phyloP scores from a whole-genome alignment of 2,888 invertebrate genomes.

The Megalurothrips usitatus region DNA sequence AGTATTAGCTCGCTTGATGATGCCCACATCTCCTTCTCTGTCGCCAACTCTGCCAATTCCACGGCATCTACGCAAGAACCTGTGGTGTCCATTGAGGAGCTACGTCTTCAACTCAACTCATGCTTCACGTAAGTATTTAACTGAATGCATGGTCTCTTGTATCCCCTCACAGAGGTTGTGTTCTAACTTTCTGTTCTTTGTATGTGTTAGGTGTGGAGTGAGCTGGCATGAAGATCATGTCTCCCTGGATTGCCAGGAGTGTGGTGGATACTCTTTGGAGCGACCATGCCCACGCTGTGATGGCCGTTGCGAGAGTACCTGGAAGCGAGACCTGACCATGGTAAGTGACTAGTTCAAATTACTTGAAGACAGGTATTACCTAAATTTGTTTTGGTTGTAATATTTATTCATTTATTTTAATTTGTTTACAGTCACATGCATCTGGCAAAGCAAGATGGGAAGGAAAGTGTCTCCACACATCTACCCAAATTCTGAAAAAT shows the following conservation, averaged over 20 bases:
- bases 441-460: conserved; percentile 67
- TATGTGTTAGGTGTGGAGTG: conserved; percentile 61
- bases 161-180: background rate
- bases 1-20: conserved; percentile 42
- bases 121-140: conserved; percentile 58
- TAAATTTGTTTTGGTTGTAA: background rate
- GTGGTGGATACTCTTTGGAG: conserved; percentile 70
- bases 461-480: conserved; percentile 55
- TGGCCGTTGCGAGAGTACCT: conserved; percentile 64
- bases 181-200: conserved; percentile 28
- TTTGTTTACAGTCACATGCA: conserved; percentile 60
- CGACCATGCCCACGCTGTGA: conserved; percentile 73
- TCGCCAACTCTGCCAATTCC: conserved; percentile 34
- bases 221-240: conserved; percentile 75
- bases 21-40: conserved; percentile 36
- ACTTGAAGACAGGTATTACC: conserved; percentile 27
- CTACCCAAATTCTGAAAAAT: background rate
- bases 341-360: conserved; percentile 49
- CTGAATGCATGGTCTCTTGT: background rate
- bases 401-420: conserved; percentile 36
- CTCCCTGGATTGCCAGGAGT: conserved; percentile 71
- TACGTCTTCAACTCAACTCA: conserved; percentile 65
- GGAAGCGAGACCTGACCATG: conserved; percentile 74
- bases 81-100: conserved; percentile 62
- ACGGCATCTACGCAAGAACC: conserved; percentile 35